Evolutionary conservation across 1,140 invertebrate genomes (phyloP).

Genomic region (Cydia pomonella): DNA sequence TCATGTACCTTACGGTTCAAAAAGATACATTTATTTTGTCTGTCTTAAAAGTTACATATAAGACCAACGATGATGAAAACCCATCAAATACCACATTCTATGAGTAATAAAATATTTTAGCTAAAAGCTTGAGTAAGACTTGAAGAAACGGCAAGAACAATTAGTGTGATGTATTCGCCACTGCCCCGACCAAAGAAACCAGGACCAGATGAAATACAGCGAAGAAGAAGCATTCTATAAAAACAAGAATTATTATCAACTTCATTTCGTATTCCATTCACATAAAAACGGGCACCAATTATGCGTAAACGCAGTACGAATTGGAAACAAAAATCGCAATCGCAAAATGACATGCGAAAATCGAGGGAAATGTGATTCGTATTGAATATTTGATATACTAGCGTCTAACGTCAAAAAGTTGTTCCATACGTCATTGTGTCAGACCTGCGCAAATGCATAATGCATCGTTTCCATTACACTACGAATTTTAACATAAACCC

Average conservation of each 20-base stretch:
- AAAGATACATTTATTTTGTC: too few relatives aligned
- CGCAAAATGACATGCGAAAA: slow-evolving; percentile 50
- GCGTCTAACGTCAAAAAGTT: slow-evolving; percentile 67
- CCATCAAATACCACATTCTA: not conserved
- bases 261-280: slow-evolving; percentile 67
- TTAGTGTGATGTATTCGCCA: slow-evolving; percentile 9
- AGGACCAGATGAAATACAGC: slow-evolving; percentile 37
- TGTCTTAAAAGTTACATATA: too few relatives aligned
- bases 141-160: not conserved
- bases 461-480: slow-evolving; percentile 78
- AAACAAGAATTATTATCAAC: slow-evolving; percentile 64
- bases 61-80: too few relatives aligned
- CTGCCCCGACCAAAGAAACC: not conserved
- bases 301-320: slow-evolving; percentile 65
- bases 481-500: slow-evolving; percentile 77
- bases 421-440: slow-evolving; percentile 75
- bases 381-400: slow-evolving; percentile 54
- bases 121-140: not conserved
- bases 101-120: not conserved
- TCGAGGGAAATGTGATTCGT: slow-evolving; percentile 58
- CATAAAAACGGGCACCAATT: slow-evolving; percentile 71
- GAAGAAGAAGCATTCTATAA: slow-evolving; percentile 51
- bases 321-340: slow-evolving; percentile 25
- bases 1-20: too few relatives aligned
- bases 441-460: slow-evolving; percentile 63